Percentiles rank a stretch among this genome's conserved stretches.
Conservation (phyloP, 1,140 invertebrate genomes). For the Micrasema minimum region DNA sequence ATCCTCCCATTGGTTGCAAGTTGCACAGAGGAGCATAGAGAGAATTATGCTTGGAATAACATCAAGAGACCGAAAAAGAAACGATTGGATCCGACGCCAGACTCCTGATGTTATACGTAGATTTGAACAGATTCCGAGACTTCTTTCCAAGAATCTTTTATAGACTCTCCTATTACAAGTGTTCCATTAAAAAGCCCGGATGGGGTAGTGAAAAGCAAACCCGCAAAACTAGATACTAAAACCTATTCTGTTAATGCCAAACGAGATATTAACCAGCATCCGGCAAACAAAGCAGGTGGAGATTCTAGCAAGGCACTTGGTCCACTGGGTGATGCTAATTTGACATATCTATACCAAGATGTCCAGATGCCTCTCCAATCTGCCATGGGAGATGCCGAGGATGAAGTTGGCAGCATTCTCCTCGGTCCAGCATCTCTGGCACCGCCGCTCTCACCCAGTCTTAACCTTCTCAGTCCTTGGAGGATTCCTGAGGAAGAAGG, state of each 20-base stretch:
- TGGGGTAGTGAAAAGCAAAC: slow-evolving; percentile 19
- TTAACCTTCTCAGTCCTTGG: slow-evolving; percentile 61
- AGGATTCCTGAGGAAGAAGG: slow-evolving; percentile 69
- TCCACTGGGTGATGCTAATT: slow-evolving; percentile 37
- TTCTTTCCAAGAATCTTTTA: slow-evolving; percentile 53
- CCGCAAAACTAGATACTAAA: slow-evolving; percentile 31
- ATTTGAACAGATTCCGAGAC: slow-evolving; percentile 68
- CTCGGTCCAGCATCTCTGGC: slow-evolving; percentile 63
- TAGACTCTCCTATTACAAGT: slow-evolving; percentile 54
- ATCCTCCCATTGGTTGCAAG: no score
- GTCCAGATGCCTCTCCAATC: slow-evolving; percentile 29
- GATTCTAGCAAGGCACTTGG: background rate
- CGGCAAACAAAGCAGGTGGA: background rate
- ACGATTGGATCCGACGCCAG: no score
- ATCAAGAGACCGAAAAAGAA: no score
- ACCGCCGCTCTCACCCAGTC: slow-evolving; percentile 63
- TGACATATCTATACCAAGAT: slow-evolving; percentile 64
- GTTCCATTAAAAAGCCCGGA: slow-evolving; percentile 30
- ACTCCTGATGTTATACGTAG: slow-evolving; percentile 81
- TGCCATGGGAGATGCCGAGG: slow-evolving; percentile 18
- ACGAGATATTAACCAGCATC: slow-evolving; percentile 19
- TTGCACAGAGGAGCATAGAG: no score
- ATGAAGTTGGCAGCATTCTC: slow-evolving; percentile 53
- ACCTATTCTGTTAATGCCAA: slow-evolving; percentile 43
- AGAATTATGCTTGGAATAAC: no score